phyloP scores from a whole-genome alignment of 2,113 vertebrate species.

The Raja brachyura region DNA sequence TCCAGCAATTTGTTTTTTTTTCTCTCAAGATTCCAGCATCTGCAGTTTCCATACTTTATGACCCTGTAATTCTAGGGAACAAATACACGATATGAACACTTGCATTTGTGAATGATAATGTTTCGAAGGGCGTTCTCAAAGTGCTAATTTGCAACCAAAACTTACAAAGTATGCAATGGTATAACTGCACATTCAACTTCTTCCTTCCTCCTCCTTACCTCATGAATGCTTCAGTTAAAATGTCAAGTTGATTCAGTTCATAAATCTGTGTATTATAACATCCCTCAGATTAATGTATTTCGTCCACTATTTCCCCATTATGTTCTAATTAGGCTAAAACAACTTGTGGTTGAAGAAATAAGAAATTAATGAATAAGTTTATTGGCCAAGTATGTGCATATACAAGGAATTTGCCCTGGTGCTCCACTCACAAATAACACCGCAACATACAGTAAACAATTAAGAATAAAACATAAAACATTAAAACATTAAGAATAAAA shows the following conservation, averaged over 20 bases:
- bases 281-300: neutral
- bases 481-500: too few species aligned
- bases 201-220: too few species aligned
- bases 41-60: too few species aligned
- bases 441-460: too few species aligned
- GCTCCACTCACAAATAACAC: too few species aligned
- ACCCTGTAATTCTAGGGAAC: too few species aligned
- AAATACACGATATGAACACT: neutral
- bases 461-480: too few species aligned
- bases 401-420: too few species aligned
- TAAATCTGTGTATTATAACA: neutral
- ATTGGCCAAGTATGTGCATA: too few species aligned
- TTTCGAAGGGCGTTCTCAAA: neutral
- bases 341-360: neutral
- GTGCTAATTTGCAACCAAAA: neutral
- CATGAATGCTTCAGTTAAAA: neutral
- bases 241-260: neutral
- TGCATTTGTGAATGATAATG: neutral
- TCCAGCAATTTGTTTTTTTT: too few species aligned
- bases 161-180: neutral
- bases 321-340: neutral
- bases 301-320: neutral
- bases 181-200: neutral
- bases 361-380: too few species aligned
- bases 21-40: too few species aligned